Conservation (phyloP, 2,797 vertebrate species). For the Enteromius mattozi region DNA sequence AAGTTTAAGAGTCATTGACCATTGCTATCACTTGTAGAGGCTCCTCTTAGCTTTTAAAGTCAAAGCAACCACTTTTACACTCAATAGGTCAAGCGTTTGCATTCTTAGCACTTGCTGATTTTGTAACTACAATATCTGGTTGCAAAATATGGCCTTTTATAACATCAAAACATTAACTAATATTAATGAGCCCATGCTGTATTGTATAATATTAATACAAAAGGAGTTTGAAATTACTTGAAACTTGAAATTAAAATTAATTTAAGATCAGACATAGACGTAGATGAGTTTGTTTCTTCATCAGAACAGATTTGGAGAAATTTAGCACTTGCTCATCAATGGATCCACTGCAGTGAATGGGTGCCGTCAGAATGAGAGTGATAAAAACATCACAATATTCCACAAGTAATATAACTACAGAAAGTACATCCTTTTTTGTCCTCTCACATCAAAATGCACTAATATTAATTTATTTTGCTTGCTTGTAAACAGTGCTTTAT, state of each 20-base stretch:
- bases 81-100: neutral
- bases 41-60: conserved; percentile 17
- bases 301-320: neutral
- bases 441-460: no score
- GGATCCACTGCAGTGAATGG: neutral
- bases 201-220: no score
- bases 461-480: neutral
- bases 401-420: neutral
- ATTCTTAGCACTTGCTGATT: neutral
- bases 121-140: neutral
- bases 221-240: neutral
- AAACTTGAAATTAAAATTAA: neutral
- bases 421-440: neutral
- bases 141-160: neutral
- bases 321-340: neutral
- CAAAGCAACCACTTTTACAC: neutral
- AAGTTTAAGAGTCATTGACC: conserved; percentile 31
- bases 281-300: neutral
- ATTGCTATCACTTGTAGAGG: conserved; percentile 10
- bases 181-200: neutral
- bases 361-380: neutral
- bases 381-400: neutral
- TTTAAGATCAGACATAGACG: neutral
- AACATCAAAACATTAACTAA: neutral
- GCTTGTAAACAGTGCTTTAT: neutral